Conservation (phyloP, 2,113 vertebrate species). For the Oreochromis aureus region DNA sequence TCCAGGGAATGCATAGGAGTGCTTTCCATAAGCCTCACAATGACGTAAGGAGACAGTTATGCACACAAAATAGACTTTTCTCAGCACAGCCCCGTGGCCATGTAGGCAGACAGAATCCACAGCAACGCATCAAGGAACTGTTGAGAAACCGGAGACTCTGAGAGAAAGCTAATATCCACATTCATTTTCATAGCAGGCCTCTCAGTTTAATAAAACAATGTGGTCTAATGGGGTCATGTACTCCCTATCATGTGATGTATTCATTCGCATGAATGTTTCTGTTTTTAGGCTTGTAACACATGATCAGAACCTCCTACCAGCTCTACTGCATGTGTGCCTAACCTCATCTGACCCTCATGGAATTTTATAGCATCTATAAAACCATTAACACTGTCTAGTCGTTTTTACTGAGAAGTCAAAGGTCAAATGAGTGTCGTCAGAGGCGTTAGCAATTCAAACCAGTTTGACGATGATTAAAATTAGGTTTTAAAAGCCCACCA, state of each 20-base stretch:
- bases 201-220: neutral
- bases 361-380: neutral
- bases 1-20: constrained; percentile 46
- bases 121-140: constrained; percentile 18
- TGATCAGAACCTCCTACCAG: neutral
- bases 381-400: neutral
- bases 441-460: neutral
- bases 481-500: neutral
- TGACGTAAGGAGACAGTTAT: constrained; percentile 63
- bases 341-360: neutral
- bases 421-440: neutral
- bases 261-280: neutral
- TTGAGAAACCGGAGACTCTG: neutral
- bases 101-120: constrained; percentile 32
- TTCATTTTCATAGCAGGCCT: neutral
- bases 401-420: neutral
- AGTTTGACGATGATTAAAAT: neutral
- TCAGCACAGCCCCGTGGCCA: constrained; percentile 37
- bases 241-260: neutral
- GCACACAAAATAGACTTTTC: constrained; percentile 52
- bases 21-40: constrained; percentile 47
- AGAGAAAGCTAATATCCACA: neutral
- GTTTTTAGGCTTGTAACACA: constrained; percentile 6
- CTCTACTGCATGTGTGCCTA: neutral
- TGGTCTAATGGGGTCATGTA: neutral